Evolutionary conservation across 1,140 invertebrate species (phyloP).

Genomic region (Lasioglossum albipes): DNA sequence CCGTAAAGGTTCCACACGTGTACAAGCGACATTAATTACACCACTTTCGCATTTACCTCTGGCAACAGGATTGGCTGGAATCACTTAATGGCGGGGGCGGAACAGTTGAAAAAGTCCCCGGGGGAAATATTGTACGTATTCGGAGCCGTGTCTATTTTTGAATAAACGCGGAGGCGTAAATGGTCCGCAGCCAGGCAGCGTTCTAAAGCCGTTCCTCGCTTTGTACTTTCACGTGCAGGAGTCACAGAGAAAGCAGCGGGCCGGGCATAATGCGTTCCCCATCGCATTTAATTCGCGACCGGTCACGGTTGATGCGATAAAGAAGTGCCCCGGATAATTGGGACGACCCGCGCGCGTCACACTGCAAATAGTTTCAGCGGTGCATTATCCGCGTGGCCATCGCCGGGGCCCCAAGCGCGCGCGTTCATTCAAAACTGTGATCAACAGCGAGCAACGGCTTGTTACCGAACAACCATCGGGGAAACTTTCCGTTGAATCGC

Average conservation of each 20-base stretch:
- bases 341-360: neutral
- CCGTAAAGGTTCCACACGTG: too few species aligned
- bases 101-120: too few species aligned
- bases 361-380: slow-evolving; percentile 1
- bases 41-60: too few species aligned
- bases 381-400: slow-evolving; percentile 5
- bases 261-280: slow-evolving; percentile 6
- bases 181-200: neutral
- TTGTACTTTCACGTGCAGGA: slow-evolving; percentile 6
- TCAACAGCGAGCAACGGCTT: slow-evolving; percentile 2
- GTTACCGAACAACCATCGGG: slow-evolving; percentile 8
- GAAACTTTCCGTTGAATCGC: neutral
- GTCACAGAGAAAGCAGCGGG: slow-evolving; percentile 7
- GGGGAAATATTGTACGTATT: too few species aligned
- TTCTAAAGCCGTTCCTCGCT: neutral
- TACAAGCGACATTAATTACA: too few species aligned
- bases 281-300: slow-evolving; percentile 8
- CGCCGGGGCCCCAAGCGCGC: neutral
- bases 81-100: too few species aligned
- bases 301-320: slow-evolving; percentile 2
- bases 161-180: neutral
- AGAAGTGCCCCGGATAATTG: slow-evolving; percentile 8
- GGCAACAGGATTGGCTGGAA: too few species aligned
- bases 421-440: slow-evolving; percentile 14
- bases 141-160: neutral